Percentiles rank a stretch among this genome's conserved stretches.
phyloP scores from a whole-genome alignment of 2,888 invertebrate species.

The Mimas tiliae region DNA sequence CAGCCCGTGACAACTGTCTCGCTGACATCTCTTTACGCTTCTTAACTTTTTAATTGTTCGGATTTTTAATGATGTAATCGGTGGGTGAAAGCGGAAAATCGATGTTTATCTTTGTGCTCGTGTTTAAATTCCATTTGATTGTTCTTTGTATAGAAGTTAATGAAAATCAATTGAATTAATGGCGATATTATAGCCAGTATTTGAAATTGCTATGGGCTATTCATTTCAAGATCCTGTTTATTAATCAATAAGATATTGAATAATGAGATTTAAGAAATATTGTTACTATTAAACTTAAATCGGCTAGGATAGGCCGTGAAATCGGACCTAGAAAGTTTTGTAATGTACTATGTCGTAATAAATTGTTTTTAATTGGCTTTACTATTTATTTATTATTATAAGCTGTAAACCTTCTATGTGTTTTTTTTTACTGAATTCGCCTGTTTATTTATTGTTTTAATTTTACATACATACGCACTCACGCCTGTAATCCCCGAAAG shows the following conservation, averaged over 20 bases:
- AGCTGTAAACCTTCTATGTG: no score
- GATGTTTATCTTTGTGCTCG: conserved; percentile 1
- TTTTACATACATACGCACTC: no score
- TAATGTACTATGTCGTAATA: background rate
- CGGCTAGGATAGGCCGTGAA: background rate
- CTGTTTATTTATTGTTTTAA: no score
- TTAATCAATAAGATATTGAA: conserved; percentile 13
- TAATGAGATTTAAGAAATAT: conserved; percentile 17
- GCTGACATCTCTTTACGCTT: conserved; percentile 50
- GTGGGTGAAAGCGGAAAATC: conserved; percentile 23
- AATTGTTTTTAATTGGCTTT: background rate
- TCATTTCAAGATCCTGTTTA: conserved; percentile 13
- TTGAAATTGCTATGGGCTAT: conserved; percentile 6
- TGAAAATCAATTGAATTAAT: conserved; percentile 14
- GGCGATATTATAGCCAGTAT: conserved; percentile 3
- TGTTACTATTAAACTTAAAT: background rate
- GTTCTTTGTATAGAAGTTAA: background rate
- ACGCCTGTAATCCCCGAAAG: no score
- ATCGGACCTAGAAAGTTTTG: background rate
- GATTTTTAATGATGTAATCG: conserved; percentile 35
- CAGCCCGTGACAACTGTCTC: conserved; percentile 43
- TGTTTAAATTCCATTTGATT: background rate
- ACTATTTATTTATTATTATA: background rate
- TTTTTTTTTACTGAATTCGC: no score
- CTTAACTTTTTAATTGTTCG: conserved; percentile 51